These are phyloP conservation scores for Sepiola atlantica DNA, from an alignment of 2,888 invertebrate genomes.

Conservation along the genomic window DNA sequence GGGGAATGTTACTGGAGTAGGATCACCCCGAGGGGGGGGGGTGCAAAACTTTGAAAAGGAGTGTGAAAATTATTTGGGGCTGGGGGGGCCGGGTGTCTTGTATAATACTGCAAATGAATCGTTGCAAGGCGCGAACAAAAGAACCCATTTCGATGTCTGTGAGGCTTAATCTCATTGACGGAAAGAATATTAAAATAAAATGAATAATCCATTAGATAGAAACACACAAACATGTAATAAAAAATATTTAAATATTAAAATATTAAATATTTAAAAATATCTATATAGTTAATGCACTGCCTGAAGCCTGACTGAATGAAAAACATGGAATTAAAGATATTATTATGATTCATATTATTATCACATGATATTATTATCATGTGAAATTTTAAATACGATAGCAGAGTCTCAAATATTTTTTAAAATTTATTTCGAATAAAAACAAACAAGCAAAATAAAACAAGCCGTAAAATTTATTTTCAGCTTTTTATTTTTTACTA, in stretches of 20 bases:
- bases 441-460: neutral
- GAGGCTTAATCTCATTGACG: neutral
- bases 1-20: neutral
- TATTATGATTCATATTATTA: too few relatives aligned
- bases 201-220: neutral
- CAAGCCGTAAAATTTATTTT: neutral
- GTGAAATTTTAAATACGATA: neutral
- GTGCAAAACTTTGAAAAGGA: constrained; percentile 9
- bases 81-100: neutral
- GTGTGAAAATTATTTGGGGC: neutral
- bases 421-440: neutral
- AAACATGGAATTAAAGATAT: neutral
- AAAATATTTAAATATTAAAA: too few relatives aligned
- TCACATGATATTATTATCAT: neutral
- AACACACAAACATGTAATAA: neutral
- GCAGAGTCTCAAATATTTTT: neutral
- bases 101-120: neutral
- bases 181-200: neutral
- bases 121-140: neutral
- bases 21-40: neutral
- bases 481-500: neutral
- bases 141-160: neutral
- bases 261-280: too few relatives aligned
- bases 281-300: neutral
- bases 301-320: constrained; percentile 32